phyloP scores from a whole-genome alignment of 1,140 invertebrate species.

The Ptiloglossa arizonensis region DNA sequence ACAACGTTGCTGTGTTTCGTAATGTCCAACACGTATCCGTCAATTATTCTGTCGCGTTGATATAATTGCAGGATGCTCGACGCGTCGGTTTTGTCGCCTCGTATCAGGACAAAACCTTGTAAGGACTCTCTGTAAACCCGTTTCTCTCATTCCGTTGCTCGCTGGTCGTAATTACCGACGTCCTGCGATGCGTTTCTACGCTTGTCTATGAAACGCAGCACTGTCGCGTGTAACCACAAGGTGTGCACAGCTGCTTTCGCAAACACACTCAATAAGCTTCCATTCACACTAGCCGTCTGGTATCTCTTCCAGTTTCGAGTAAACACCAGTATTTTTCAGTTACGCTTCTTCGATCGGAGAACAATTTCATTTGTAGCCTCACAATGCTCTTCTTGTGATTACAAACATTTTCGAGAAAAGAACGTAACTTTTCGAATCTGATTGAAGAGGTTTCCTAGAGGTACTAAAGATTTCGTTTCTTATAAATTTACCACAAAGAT shows the following conservation, averaged over 20 bases:
- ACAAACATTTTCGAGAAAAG: no score
- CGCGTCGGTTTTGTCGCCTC: neutral
- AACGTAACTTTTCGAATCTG: no score
- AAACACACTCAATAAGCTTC: neutral
- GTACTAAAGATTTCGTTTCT: no score
- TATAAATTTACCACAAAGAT: no score
- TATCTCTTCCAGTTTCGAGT: neutral
- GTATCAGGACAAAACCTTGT: conserved; percentile 42
- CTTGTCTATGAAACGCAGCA: conserved; percentile 48
- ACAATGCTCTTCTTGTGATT: no score
- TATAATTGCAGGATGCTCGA: neutral
- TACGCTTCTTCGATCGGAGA: neutral
- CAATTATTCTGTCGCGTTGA: neutral
- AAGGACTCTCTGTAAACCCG: conserved; percentile 55
- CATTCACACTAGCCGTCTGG: neutral
- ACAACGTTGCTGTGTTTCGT: no score
- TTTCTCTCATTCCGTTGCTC: conserved; percentile 31
- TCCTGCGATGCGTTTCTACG: conserved; percentile 20
- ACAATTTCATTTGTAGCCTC: neutral
- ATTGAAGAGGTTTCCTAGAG: no score
- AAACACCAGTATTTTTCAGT: neutral
- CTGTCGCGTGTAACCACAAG: conserved; percentile 22
- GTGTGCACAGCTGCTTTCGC: neutral
- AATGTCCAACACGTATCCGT: neutral
- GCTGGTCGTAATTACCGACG: conserved; percentile 36